phyloP scores from a whole-genome alignment of 2,888 invertebrate species.

The Eupithecia subfuscata region DNA sequence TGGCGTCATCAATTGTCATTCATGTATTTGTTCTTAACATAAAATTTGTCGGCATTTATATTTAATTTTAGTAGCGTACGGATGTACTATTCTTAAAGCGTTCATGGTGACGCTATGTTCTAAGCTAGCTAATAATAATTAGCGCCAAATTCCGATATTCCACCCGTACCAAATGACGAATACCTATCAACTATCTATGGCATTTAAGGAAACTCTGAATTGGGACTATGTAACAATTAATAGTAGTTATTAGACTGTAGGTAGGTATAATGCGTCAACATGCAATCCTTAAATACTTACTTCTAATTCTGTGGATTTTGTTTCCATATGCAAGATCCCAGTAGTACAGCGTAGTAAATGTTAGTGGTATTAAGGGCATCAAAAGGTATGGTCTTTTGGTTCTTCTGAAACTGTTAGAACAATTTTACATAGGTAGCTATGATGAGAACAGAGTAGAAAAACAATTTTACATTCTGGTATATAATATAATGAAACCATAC shows the following conservation, averaged over 20 bases:
- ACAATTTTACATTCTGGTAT: not conserved
- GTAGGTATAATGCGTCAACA: not conserved
- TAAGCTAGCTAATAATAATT: too few species aligned
- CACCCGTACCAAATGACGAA: not conserved
- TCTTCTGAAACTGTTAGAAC: constrained; percentile 80
- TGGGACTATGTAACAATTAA: not conserved
- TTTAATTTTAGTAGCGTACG: not conserved
- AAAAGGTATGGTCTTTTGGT: constrained; percentile 85
- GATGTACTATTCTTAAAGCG: not conserved
- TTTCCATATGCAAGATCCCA: constrained; percentile 91
- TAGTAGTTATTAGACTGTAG: too few species aligned
- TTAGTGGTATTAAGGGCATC: constrained; percentile 88
- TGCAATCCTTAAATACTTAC: constrained; percentile 70
- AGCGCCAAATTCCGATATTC: not conserved
- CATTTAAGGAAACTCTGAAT: not conserved
- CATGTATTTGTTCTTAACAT: not conserved
- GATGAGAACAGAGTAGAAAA: not conserved
- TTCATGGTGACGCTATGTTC: not conserved
- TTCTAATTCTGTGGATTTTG: constrained; percentile 89
- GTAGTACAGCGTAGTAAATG: constrained; percentile 88
- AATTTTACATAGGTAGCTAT: not conserved
- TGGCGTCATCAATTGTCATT: not conserved
- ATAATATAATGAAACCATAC: not conserved
- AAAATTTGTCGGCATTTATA: not conserved
- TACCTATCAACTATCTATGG: not conserved